A percentile compares a stretch with the other conserved stretches of the same genome.
These are phyloP conservation scores for Procambarus clarkii DNA, from an alignment of 1,140 invertebrate genomes.

Conservation along the genomic window DNA sequence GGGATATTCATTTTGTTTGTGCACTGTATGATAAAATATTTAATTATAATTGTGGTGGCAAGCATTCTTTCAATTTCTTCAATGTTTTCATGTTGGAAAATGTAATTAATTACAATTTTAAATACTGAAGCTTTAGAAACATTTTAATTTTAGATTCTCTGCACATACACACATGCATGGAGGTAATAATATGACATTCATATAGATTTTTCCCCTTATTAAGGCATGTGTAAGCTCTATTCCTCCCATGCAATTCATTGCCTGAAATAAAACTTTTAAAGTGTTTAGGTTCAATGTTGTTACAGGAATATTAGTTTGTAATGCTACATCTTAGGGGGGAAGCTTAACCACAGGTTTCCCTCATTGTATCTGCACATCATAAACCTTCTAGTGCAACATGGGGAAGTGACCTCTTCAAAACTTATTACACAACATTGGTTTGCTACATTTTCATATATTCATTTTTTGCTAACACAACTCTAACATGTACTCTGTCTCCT, in stretches of 20 bases:
- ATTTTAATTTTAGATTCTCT: conserved; percentile 33
- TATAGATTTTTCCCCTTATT: background rate
- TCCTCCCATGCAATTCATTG: background rate
- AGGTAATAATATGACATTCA: conserved; percentile 23
- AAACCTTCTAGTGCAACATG: background rate
- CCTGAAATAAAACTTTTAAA: background rate
- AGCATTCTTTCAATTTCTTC: conserved; percentile 15
- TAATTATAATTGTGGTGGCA: conserved; percentile 31
- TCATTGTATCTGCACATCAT: background rate
- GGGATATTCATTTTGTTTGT: conserved; percentile 39
- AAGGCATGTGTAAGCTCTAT: conserved; percentile 37
- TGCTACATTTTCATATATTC: background rate
- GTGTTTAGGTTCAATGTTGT: background rate
- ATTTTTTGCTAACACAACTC: background rate
- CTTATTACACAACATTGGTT: background rate
- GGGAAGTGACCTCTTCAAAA: no score
- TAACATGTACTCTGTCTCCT: background rate
- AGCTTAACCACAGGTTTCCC: background rate
- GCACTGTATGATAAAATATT: conserved; percentile 26
- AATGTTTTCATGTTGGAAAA: conserved; percentile 29
- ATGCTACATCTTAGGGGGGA: background rate
- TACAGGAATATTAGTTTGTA: background rate
- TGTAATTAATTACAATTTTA: conserved; percentile 7
- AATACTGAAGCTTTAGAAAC: conserved; percentile 32
- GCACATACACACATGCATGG: conserved; percentile 34